Conservation (phyloP, 2,888 invertebrate genomes). For the Cerceris rybyensis region DNA sequence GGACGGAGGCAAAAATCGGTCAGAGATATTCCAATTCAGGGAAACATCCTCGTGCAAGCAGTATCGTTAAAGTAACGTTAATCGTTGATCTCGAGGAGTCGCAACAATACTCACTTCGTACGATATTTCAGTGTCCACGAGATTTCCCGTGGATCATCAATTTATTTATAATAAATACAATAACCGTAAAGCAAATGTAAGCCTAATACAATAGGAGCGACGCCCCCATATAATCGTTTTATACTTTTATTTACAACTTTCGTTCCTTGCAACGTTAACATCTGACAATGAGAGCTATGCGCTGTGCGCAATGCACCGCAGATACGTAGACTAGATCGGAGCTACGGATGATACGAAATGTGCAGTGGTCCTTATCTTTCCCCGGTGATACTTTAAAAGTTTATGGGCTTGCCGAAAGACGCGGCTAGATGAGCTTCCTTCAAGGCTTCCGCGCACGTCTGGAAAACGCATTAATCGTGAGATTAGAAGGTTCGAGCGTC, state of each 20-base stretch:
- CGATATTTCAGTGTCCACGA: no score
- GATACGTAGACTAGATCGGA: slow-evolving; percentile 71
- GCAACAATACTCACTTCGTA: neutral
- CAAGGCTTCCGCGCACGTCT: slow-evolving; percentile 98
- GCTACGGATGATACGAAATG: slow-evolving; percentile 68
- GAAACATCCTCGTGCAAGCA: slow-evolving; percentile 1
- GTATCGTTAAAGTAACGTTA: neutral
- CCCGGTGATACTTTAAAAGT: slow-evolving; percentile 86
- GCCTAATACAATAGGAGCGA: slow-evolving; percentile 68
- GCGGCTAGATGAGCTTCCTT: slow-evolving; percentile 98
- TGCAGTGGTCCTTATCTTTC: slow-evolving; percentile 42
- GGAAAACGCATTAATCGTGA: slow-evolving; percentile 75
- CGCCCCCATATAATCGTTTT: slow-evolving; percentile 62
- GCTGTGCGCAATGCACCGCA: slow-evolving; percentile 39
- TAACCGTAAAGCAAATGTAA: slow-evolving; percentile 67
- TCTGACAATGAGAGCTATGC: slow-evolving; percentile 58
- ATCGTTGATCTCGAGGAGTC: neutral
- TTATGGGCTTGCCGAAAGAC: slow-evolving; percentile 98
- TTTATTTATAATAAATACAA: slow-evolving; percentile 80
- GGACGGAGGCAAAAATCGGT: no score
- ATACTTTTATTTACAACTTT: slow-evolving; percentile 71
- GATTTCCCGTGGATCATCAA: slow-evolving; percentile 50
- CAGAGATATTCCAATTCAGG: slow-evolving; percentile 14
- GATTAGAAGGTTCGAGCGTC: neutral
- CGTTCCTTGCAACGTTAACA: slow-evolving; percentile 52